Conservation (phyloP, 2,113 vertebrate species). For the Myotis lucifugus region DNA sequence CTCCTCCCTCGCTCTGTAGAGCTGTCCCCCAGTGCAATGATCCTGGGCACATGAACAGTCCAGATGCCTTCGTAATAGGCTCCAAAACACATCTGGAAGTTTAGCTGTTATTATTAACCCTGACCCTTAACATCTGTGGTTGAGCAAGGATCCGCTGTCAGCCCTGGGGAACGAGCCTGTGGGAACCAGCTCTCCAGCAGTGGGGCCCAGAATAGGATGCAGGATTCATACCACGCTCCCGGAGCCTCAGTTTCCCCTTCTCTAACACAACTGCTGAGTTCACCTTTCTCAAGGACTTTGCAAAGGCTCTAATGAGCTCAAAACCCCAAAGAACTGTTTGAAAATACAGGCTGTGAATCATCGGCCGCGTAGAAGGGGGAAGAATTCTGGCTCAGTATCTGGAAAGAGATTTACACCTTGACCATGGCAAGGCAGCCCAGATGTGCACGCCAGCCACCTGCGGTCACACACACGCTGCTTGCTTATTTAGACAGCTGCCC, state of each 20-base stretch:
- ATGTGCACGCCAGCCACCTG: not conserved
- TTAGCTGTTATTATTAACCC: not conserved
- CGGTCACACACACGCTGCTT: not conserved
- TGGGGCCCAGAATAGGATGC: not conserved
- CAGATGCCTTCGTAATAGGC: not conserved
- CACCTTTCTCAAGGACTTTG: not conserved
- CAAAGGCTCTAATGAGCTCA: not conserved
- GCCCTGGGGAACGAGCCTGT: not conserved
- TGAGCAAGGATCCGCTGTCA: not conserved
- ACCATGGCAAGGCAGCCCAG: not conserved
- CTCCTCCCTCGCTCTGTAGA: not conserved
- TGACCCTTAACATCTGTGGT: slow-evolving; percentile 10
- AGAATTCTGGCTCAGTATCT: not conserved
- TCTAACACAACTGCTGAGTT: not conserved
- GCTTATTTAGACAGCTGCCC: not conserved
- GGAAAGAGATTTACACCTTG: not conserved
- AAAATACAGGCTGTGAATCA: slow-evolving; percentile 14
- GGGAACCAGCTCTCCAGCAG: not conserved
- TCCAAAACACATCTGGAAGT: not conserved
- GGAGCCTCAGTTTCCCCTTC: not conserved
- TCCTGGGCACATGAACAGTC: not conserved
- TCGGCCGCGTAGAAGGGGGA: not conserved
- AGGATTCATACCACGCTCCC: not conserved
- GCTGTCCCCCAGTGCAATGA: not conserved
- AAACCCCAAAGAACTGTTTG: not conserved